phyloP scores from a whole-genome alignment of 1,140 invertebrate species.

The Drosophila nebulosa region DNA sequence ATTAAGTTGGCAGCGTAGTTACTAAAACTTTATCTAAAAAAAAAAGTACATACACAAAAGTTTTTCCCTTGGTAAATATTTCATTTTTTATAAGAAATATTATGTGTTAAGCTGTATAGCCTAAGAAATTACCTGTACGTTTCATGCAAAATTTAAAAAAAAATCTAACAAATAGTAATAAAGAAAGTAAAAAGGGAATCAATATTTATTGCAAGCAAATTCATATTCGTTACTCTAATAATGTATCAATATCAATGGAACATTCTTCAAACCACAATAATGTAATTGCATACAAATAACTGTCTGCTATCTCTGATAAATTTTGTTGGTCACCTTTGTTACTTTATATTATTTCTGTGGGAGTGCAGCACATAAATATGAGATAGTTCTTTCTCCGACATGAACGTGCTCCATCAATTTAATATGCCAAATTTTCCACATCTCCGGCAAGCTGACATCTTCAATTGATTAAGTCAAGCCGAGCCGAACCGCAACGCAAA shows the following conservation, averaged over 20 bases:
- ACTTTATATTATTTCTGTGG: neutral
- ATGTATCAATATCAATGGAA: no score
- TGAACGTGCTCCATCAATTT: slow-evolving; percentile 73
- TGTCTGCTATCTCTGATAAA: neutral
- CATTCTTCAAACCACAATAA: no score
- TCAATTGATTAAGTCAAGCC: slow-evolving; percentile 73
- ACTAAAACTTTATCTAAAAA: slow-evolving; percentile 6
- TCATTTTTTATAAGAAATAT: slow-evolving; percentile 11
- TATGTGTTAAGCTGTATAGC: neutral
- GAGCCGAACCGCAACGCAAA: slow-evolving; percentile 39
- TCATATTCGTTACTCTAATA: no score
- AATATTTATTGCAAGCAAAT: no score
- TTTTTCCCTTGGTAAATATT: slow-evolving; percentile 45
- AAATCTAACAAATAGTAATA: neutral
- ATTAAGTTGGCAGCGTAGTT: slow-evolving; percentile 59
- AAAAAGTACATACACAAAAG: slow-evolving; percentile 44
- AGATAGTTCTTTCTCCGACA: slow-evolving; percentile 40
- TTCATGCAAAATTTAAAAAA: neutral
- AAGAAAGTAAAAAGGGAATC: neutral
- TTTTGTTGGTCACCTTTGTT: neutral
- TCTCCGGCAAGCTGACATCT: slow-evolving; percentile 70
- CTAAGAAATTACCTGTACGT: slow-evolving; percentile 6
- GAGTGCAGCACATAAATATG: slow-evolving; percentile 27
- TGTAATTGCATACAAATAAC: neutral
- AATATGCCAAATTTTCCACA: slow-evolving; percentile 30